Evolutionary conservation across 2,888 invertebrate species (phyloP).

Genomic region (Oligia latruncula): DNA sequence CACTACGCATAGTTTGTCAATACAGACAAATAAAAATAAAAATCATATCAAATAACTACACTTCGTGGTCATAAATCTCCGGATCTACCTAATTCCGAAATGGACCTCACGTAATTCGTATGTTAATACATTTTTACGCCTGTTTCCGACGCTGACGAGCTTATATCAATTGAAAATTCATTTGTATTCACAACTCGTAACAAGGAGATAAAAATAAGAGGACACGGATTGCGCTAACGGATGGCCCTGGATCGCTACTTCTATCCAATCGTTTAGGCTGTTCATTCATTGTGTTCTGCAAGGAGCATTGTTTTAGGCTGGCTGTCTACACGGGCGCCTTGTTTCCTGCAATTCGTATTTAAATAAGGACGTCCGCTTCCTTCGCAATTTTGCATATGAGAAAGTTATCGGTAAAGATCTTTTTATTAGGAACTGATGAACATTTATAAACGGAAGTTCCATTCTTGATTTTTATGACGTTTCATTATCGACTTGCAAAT

Average conservation of each 20-base stretch:
- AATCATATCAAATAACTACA: conserved; percentile 37
- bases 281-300: conserved; percentile 71
- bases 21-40: conserved; percentile 18
- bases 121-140: conserved; percentile 30
- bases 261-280: conserved; percentile 59
- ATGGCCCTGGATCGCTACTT: conserved; percentile 58
- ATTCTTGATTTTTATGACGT: conserved; percentile 65
- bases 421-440: conserved; percentile 69
- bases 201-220: conserved; percentile 58
- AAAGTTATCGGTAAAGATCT: conserved; percentile 74
- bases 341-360: conserved; percentile 80
- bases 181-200: conserved; percentile 53
- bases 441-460: conserved; percentile 77
- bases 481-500: conserved; percentile 52
- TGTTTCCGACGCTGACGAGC: conserved; percentile 37
- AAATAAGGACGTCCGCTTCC: conserved; percentile 87
- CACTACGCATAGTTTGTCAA: neutral
- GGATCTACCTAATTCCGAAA: conserved; percentile 33
- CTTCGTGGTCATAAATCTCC: conserved; percentile 44
- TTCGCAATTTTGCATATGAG: conserved; percentile 80
- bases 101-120: conserved; percentile 52
- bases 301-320: conserved; percentile 78
- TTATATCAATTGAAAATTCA: conserved; percentile 44
- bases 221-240: conserved; percentile 52
- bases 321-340: conserved; percentile 72